phyloP scores from a whole-genome alignment of 2,113 vertebrate genomes.

The Odocoileus virginianus region DNA sequence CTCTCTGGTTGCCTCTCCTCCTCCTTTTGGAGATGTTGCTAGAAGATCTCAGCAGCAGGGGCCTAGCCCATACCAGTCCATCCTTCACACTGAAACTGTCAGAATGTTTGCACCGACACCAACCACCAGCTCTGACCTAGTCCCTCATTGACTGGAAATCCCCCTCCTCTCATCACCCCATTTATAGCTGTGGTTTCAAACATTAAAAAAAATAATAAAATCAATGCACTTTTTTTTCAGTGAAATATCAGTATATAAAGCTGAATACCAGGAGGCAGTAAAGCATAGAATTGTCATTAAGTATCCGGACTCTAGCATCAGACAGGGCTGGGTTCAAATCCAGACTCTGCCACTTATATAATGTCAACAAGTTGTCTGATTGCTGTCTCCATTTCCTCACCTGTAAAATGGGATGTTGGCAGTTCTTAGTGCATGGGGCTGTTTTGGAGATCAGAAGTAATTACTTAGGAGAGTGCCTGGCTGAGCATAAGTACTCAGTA shows the following conservation, averaged over 20 bases:
- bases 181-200: not conserved
- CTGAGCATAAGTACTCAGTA: not conserved
- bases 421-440: no score
- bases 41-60: not conserved
- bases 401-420: not conserved
- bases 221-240: not conserved
- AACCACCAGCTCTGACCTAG: not conserved
- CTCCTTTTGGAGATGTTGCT: not conserved
- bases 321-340: not conserved
- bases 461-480: not conserved
- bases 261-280: not conserved
- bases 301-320: not conserved
- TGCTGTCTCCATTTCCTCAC: not conserved
- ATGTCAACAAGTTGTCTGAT: not conserved
- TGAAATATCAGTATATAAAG: not conserved
- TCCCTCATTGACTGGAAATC: not conserved
- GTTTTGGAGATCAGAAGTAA: not conserved
- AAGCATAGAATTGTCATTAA: not conserved
- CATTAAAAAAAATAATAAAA: not conserved
- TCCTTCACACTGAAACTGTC: not conserved
- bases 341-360: not conserved
- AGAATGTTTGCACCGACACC: not conserved
- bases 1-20: constrained; percentile 4
- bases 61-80: not conserved
- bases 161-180: not conserved